phyloP scores from a whole-genome alignment of 2,888 invertebrate genomes.

The Volucella bombylans region DNA sequence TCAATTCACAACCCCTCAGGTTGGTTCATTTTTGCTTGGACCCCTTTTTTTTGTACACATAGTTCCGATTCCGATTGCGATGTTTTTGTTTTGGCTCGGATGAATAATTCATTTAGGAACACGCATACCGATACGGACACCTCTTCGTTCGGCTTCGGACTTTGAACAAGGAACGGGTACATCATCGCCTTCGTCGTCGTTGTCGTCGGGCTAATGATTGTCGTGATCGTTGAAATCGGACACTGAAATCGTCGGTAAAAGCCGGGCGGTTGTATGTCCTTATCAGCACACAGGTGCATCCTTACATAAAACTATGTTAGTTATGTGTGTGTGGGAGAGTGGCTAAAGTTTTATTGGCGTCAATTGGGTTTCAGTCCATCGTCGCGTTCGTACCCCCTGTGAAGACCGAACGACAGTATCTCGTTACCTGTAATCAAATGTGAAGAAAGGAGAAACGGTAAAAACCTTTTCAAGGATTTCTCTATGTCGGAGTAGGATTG shows the following conservation, averaged over 20 bases:
- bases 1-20: slow-evolving; percentile 46
- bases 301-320: not conserved
- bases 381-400: not conserved
- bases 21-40: slow-evolving; percentile 43
- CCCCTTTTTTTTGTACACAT: not conserved
- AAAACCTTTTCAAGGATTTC: slow-evolving; percentile 62
- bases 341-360: slow-evolving; percentile 2
- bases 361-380: slow-evolving; percentile 13
- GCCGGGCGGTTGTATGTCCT: slow-evolving; percentile 42
- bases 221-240: slow-evolving; percentile 1
- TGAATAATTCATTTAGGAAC: slow-evolving; percentile 67
- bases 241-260: slow-evolving; percentile 33
- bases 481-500: slow-evolving; percentile 34
- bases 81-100: slow-evolving; percentile 69
- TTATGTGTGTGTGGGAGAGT: slow-evolving; percentile 6
- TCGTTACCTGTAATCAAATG: slow-evolving; percentile 70
- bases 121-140: slow-evolving; percentile 27
- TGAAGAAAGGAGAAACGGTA: slow-evolving; percentile 28
- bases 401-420: slow-evolving; percentile 46
- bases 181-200: slow-evolving; percentile 29
- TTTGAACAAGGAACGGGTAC: slow-evolving; percentile 24
- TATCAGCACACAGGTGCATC: not conserved
- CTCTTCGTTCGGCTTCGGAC: slow-evolving; percentile 29
- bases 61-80: slow-evolving; percentile 20
- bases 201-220: slow-evolving; percentile 36